Percentiles rank a stretch among this genome's conserved stretches.
Evolutionary conservation across 1,140 invertebrate species (phyloP).

Genomic region (Apocrypta bakeri): DNA sequence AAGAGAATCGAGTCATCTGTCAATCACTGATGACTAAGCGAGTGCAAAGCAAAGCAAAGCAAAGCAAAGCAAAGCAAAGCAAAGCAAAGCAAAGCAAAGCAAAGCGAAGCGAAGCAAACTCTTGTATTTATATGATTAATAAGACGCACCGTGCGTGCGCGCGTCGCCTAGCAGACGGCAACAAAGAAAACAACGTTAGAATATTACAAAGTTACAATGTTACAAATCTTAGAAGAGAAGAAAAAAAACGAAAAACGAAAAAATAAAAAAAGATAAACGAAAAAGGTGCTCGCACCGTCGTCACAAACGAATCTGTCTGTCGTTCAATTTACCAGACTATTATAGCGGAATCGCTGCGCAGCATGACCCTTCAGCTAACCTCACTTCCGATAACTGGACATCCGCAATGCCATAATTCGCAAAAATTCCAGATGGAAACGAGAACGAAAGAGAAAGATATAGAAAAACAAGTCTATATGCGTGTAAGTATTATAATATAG

Average conservation of each 20-base stretch:
- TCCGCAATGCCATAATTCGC: conserved; percentile 46
- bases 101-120: too few species aligned
- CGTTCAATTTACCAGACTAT: conserved; percentile 3
- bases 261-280: neutral
- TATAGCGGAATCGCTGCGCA: conserved; percentile 1
- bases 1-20: neutral
- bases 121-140: too few species aligned
- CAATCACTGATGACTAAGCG: neutral
- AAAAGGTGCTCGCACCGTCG: too few species aligned
- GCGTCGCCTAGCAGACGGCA: too few species aligned
- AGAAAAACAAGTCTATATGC: neutral
- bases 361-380: conserved; percentile 31
- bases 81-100: too few species aligned
- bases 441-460: neutral
- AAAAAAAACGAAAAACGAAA: neutral
- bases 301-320: neutral
- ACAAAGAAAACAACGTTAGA: too few species aligned
- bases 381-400: conserved; percentile 27
- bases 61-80: too few species aligned
- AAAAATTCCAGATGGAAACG: conserved; percentile 9
- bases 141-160: too few species aligned
- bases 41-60: too few species aligned
- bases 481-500: too few species aligned
- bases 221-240: neutral
- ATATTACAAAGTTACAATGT: too few species aligned